Evolutionary conservation across 2,888 invertebrate species (phyloP).

Genomic region (Parapristionchus giblindavisi): DNA sequence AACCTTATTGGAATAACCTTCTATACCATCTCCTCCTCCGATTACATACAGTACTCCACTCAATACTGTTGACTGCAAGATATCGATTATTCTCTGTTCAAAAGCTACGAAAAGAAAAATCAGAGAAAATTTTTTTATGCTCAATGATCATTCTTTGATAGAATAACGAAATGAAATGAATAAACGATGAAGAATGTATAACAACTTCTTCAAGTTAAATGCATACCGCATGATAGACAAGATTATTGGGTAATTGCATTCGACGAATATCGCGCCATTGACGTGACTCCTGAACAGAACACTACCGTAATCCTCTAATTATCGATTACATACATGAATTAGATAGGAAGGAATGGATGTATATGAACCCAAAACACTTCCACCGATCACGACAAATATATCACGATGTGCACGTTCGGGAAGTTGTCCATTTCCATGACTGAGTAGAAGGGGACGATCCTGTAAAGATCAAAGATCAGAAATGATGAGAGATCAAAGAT

Average conservation of each 20-base stretch:
- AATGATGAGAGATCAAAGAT: background rate
- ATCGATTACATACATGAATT: constrained; percentile 22
- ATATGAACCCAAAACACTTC: background rate
- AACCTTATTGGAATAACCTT: constrained; percentile 26
- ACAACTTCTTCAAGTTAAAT: no score
- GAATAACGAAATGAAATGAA: background rate
- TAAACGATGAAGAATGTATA: background rate
- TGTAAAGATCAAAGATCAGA: background rate
- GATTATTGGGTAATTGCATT: constrained; percentile 4
- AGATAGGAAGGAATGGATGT: background rate
- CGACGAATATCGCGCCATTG: background rate
- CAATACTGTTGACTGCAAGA: no score
- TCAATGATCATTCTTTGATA: background rate
- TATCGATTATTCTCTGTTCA: no score
- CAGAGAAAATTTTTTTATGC: background rate
- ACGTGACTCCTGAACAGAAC: background rate
- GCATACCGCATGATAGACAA: constrained; percentile 23
- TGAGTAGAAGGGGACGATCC: background rate
- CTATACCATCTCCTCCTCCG: constrained; percentile 20
- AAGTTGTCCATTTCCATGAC: background rate
- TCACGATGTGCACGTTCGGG: constrained; percentile 10
- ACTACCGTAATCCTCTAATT: no score
- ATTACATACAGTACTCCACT: constrained; percentile 22
- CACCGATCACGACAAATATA: constrained; percentile 15
- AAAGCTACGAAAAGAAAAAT: no score